These are phyloP conservation scores for Drosophila dunni DNA, from an alignment of 1,140 invertebrate species.

Conservation along the genomic window DNA sequence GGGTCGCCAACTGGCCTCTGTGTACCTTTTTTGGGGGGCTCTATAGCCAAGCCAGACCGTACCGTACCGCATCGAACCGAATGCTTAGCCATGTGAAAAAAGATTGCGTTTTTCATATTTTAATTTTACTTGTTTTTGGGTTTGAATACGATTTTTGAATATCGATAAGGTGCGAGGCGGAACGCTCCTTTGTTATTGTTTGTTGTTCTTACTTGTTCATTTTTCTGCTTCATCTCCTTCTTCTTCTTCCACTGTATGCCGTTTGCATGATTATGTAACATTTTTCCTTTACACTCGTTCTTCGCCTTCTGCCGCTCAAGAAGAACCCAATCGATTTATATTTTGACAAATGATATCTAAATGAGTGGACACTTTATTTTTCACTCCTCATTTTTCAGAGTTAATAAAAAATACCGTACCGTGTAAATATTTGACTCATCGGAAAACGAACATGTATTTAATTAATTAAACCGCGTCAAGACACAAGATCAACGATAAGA, in stretches of 20 bases:
- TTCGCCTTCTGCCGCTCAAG: slow-evolving; percentile 28
- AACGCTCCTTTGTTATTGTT: slow-evolving; percentile 64
- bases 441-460: slow-evolving; percentile 55
- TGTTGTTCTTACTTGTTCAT: slow-evolving; percentile 17
- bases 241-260: slow-evolving; percentile 47
- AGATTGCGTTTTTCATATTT: slow-evolving; percentile 83
- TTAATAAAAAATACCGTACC: slow-evolving; percentile 51
- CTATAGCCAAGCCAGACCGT: slow-evolving; percentile 7
- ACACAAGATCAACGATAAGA: slow-evolving; percentile 52
- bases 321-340: slow-evolving; percentile 70
- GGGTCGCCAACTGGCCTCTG: slow-evolving; percentile 56
- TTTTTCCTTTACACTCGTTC: slow-evolving; percentile 47
- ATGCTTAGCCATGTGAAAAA: slow-evolving; percentile 80
- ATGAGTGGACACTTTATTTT: slow-evolving; percentile 75
- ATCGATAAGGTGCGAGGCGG: slow-evolving; percentile 76
- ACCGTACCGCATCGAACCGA: slow-evolving; percentile 23
- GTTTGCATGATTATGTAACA: slow-evolving; percentile 76
- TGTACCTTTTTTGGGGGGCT: slow-evolving; percentile 31
- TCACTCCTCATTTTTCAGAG: slow-evolving; percentile 15
- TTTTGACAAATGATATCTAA: slow-evolving; percentile 80
- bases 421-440: slow-evolving; percentile 53
- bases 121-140: slow-evolving; percentile 75
- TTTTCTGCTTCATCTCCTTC: slow-evolving; percentile 29
- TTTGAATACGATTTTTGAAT: slow-evolving; percentile 77
- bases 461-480: slow-evolving; percentile 77